Evolutionary conservation across 1,140 invertebrate species (phyloP).

Genomic region (Aradophagus sp.): DNA sequence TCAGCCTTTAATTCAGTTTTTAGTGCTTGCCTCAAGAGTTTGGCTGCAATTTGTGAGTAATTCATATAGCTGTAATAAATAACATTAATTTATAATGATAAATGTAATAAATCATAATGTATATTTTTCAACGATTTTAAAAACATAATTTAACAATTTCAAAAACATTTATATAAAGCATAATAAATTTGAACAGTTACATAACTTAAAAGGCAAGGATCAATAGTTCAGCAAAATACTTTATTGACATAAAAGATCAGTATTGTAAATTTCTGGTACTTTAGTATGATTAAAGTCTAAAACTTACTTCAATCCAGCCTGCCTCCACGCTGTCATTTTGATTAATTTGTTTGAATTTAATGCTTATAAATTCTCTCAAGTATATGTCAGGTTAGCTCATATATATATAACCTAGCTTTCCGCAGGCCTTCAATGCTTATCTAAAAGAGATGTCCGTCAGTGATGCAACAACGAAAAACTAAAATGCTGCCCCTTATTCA

Average conservation of each 20-base stretch:
- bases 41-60: constrained; percentile 92
- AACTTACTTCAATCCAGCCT: constrained; percentile 80
- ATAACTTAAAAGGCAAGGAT: no score
- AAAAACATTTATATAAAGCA: neutral
- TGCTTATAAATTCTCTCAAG: neutral
- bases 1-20: constrained; percentile 83
- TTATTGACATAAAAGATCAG: constrained; percentile 7
- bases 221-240: neutral
- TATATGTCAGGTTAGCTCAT: neutral
- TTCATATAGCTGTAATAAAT: constrained; percentile 91
- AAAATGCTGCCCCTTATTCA: no score
- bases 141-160: neutral
- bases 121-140: constrained; percentile 2
- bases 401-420: constrained; percentile 14
- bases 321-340: constrained; percentile 80
- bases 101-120: constrained; percentile 17
- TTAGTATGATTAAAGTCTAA: constrained; percentile 21
- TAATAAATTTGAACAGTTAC: neutral
- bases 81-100: constrained; percentile 6
- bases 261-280: constrained; percentile 5
- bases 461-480: no score
- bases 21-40: constrained; percentile 83
- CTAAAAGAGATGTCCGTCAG: no score
- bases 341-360: constrained; percentile 10
- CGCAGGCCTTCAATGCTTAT: neutral